A percentile compares a stretch with the other conserved stretches of the same genome.
phyloP scores from a whole-genome alignment of 1,140 invertebrate species.

The Atta texana region DNA sequence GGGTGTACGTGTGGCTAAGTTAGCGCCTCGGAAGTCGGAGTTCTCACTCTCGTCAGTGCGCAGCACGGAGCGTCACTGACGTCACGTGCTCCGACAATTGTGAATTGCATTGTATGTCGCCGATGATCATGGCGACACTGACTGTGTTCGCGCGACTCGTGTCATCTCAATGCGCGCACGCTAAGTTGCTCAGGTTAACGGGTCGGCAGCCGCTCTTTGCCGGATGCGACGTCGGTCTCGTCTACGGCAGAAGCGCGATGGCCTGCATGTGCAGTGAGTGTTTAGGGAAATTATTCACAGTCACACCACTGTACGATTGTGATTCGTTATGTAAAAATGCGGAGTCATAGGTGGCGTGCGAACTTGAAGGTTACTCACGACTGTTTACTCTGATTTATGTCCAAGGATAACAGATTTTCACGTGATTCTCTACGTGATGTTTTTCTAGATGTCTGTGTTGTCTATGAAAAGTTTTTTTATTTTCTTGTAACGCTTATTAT shows the following conservation, averaged over 20 bases:
- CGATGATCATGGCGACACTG: slow-evolving; percentile 81
- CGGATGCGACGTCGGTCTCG: slow-evolving; percentile 56
- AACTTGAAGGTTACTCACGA: background rate
- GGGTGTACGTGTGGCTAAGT: too few species aligned
- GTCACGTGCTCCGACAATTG: slow-evolving; percentile 63
- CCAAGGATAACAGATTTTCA: background rate
- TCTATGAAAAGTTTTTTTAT: background rate
- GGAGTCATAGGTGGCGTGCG: background rate
- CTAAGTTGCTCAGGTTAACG: slow-evolving; percentile 75
- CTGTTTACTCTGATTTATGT: background rate
- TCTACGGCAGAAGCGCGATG: slow-evolving; percentile 69
- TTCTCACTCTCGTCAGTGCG: background rate
- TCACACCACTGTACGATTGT: background rate
- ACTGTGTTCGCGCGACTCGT: slow-evolving; percentile 78
- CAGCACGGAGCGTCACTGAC: slow-evolving; percentile 39
- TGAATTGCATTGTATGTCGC: slow-evolving; percentile 27
- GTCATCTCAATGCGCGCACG: slow-evolving; percentile 69
- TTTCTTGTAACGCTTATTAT: background rate
- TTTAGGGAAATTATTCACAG: too few species aligned
- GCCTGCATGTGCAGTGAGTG: slow-evolving; percentile 83
- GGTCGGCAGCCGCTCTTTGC: background rate
- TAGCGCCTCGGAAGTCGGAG: background rate
- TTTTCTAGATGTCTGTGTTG: background rate
- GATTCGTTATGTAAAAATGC: slow-evolving; percentile 7
- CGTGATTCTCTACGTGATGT: background rate